These are phyloP conservation scores for Mus caroli DNA, from an alignment of 2,797 vertebrate genomes.

Conservation along the genomic window DNA sequence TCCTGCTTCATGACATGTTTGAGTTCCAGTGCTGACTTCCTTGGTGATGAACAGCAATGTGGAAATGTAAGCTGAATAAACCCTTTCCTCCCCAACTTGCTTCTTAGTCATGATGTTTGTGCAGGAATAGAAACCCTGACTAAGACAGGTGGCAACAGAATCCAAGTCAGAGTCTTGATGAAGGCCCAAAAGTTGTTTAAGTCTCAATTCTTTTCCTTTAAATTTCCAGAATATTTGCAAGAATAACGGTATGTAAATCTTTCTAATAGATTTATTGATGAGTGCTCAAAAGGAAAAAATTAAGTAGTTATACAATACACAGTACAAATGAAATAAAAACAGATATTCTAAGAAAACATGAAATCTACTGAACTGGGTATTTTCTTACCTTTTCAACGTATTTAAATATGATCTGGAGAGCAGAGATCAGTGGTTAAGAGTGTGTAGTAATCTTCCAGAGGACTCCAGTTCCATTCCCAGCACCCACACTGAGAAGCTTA, in stretches of 20 bases:
- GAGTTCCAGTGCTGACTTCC: too few species aligned
- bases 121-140: too few species aligned
- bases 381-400: not conserved
- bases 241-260: not conserved
- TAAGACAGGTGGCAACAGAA: not conserved
- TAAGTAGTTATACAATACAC: not conserved
- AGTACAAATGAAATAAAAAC: not conserved
- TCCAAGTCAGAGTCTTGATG: not conserved
- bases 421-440: not conserved
- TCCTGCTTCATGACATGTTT: too few species aligned
- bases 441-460: not conserved
- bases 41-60: too few species aligned
- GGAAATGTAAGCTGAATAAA: too few species aligned
- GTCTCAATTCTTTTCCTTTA: not conserved
- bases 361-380: not conserved
- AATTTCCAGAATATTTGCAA: not conserved
- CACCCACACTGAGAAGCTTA: not conserved
- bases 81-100: too few species aligned
- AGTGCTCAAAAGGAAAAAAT: slow-evolving; percentile 16
- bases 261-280: not conserved
- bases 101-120: too few species aligned
- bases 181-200: not conserved
- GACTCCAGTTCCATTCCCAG: not conserved
- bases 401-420: not conserved
- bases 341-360: not conserved